Conservation (phyloP, 1,140 invertebrate species). For the Trichonephila clavipes region DNA sequence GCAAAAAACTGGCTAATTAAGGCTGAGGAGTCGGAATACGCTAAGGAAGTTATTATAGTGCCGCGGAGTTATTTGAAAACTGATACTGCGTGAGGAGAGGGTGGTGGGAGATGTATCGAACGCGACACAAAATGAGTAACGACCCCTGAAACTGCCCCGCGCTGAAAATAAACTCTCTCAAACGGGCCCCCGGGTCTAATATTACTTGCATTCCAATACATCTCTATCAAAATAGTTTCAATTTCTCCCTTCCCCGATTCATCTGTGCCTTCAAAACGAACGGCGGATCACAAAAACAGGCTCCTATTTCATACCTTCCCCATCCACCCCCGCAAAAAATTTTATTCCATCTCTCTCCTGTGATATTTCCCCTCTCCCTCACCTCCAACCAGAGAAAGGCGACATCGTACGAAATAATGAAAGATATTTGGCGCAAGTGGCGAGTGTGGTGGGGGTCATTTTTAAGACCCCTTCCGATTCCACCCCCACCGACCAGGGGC, state of each 20-base stretch:
- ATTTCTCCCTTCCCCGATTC: conserved; percentile 54
- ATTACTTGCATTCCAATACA: conserved; percentile 74
- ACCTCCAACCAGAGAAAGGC: conserved; percentile 39
- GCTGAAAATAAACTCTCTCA: conserved; percentile 68
- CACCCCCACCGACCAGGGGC: conserved; percentile 24
- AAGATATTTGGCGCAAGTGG: conserved; percentile 75
- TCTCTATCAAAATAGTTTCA: conserved; percentile 76
- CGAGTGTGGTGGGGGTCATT: conserved; percentile 67
- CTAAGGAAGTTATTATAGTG: background rate
- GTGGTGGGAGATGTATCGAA: background rate
- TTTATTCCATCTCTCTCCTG: conserved; percentile 46
- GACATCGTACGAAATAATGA: conserved; percentile 75
- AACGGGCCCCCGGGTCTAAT: conserved; percentile 73
- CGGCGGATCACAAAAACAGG: conserved; percentile 54
- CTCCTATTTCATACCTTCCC: conserved; percentile 66
- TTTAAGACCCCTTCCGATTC: conserved; percentile 50
- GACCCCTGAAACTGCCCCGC: conserved; percentile 28
- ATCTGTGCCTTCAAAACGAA: conserved; percentile 56
- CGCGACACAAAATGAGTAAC: conserved; percentile 15
- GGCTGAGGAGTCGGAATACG: background rate
- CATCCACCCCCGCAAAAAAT: background rate
- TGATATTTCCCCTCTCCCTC: background rate
- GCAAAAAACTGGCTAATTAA: background rate
- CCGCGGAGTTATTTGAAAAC: background rate
- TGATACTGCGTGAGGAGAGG: background rate